phyloP scores from a whole-genome alignment of 2,888 invertebrate genomes.

The Petrophora chlorosata region DNA sequence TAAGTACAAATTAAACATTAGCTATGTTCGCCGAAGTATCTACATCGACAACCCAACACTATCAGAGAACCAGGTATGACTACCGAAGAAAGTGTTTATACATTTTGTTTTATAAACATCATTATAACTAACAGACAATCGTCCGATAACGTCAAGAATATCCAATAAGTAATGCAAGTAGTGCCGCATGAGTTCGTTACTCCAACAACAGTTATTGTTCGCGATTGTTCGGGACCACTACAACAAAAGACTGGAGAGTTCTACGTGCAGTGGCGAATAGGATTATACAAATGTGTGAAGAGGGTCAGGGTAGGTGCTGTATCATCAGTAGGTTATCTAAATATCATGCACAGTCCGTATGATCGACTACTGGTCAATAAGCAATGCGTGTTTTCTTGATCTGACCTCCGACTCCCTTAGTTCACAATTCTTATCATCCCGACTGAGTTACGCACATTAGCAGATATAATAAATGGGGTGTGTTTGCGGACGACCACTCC shows the following conservation, averaged over 20 bases:
- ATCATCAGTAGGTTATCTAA: slow-evolving; percentile 66
- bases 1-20: slow-evolving; percentile 3
- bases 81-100: slow-evolving; percentile 55
- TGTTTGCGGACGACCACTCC: slow-evolving; percentile 68
- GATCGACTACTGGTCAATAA: slow-evolving; percentile 67
- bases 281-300: slow-evolving; percentile 38
- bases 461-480: slow-evolving; percentile 77
- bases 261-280: slow-evolving; percentile 44
- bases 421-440: slow-evolving; percentile 65
- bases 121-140: slow-evolving; percentile 59
- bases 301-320: slow-evolving; percentile 61
- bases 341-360: slow-evolving; percentile 67
- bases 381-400: slow-evolving; percentile 63
- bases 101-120: slow-evolving; percentile 67
- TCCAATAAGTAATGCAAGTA: slow-evolving; percentile 44
- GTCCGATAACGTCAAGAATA: slow-evolving; percentile 60
- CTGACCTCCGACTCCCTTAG: slow-evolving; percentile 67
- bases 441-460: slow-evolving; percentile 71
- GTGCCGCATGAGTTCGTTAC: slow-evolving; percentile 42
- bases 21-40: slow-evolving; percentile 23
- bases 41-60: slow-evolving; percentile 22
- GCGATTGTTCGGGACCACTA: slow-evolving; percentile 22
- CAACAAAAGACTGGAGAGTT: slow-evolving; percentile 25
- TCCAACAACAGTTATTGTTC: slow-evolving; percentile 28
- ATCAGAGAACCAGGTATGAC: slow-evolving; percentile 43